Conservation (phyloP, 2,113 vertebrate genomes). For the Aptenodytes forsteri region DNA sequence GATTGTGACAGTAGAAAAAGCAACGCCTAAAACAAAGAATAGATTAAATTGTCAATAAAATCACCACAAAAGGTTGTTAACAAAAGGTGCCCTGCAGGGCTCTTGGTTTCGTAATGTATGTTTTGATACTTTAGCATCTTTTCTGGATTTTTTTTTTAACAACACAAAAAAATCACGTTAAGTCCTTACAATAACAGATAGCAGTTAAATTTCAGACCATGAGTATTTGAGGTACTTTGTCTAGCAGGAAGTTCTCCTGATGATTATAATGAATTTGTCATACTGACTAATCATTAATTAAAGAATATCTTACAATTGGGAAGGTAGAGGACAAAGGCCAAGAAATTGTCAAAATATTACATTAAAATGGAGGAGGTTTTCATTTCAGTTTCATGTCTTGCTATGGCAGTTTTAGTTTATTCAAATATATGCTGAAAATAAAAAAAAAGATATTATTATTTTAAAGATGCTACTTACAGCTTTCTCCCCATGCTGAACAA, state of each 20-base stretch:
- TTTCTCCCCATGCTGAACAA: not conserved
- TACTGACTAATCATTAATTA: not conserved
- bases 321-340: not conserved
- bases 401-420: not conserved
- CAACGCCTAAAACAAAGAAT: not conserved
- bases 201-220: not conserved
- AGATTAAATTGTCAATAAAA: slow-evolving; percentile 41
- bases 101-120: not conserved
- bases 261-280: not conserved
- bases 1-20: slow-evolving; percentile 28
- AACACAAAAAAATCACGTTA: not conserved
- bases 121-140: not conserved
- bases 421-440: slow-evolving; percentile 14
- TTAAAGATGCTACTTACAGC: not conserved
- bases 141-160: not conserved
- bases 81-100: not conserved
- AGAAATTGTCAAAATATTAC: slow-evolving; percentile 10
- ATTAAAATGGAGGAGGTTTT: slow-evolving; percentile 31
- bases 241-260: not conserved
- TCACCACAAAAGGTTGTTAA: slow-evolving; percentile 6
- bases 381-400: slow-evolving; percentile 23
- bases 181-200: not conserved
- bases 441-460: not conserved
- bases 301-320: not conserved
- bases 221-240: not conserved